Percentiles rank a stretch among this genome's conserved stretches.
Conservation (phyloP, 2,113 vertebrate species). For the Syngnathoides biaculeatus region DNA sequence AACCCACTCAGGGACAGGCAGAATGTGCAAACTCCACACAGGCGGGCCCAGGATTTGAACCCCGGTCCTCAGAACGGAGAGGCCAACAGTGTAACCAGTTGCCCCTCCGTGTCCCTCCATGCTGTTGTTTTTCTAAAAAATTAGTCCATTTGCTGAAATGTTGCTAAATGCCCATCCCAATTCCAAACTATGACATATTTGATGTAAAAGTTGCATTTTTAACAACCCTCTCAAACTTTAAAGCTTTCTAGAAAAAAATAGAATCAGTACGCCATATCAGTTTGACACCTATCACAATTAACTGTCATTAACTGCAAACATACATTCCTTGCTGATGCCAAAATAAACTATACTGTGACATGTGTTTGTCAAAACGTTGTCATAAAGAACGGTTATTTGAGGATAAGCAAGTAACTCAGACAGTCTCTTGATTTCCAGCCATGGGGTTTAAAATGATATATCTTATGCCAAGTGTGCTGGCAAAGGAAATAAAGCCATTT, state of each 20-base stretch:
- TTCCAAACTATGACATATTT: too few species aligned
- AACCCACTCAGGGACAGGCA: too few species aligned
- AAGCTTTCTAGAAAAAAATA: slow-evolving; percentile 15
- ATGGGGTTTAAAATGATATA: slow-evolving; percentile 51
- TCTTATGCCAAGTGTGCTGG: slow-evolving; percentile 62
- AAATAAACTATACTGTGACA: slow-evolving; percentile 49
- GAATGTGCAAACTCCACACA: too few species aligned
- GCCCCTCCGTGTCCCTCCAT: too few species aligned
- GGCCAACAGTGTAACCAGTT: too few species aligned
- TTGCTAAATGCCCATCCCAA: too few species aligned
- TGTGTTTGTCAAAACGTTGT: slow-evolving; percentile 57
- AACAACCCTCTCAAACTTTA: too few species aligned
- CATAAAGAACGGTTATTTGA: slow-evolving; percentile 62
- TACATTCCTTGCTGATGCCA: slow-evolving; percentile 55
- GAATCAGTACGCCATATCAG: slow-evolving; percentile 50
- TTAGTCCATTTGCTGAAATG: too few species aligned
- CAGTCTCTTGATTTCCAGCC: slow-evolving; percentile 58
- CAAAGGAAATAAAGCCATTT: slow-evolving; percentile 60
- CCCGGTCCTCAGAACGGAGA: too few species aligned
- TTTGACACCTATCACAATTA: slow-evolving; percentile 29
- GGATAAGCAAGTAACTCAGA: slow-evolving; percentile 63
- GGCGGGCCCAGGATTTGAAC: too few species aligned
- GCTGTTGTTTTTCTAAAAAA: too few species aligned
- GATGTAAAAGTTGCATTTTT: too few species aligned
- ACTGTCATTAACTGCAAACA: slow-evolving; percentile 49